A percentile compares a stretch with the other conserved stretches of the same genome.
Evolutionary conservation across 2,113 vertebrate genomes (phyloP).

Genomic region (Prochilodus magdalenae): DNA sequence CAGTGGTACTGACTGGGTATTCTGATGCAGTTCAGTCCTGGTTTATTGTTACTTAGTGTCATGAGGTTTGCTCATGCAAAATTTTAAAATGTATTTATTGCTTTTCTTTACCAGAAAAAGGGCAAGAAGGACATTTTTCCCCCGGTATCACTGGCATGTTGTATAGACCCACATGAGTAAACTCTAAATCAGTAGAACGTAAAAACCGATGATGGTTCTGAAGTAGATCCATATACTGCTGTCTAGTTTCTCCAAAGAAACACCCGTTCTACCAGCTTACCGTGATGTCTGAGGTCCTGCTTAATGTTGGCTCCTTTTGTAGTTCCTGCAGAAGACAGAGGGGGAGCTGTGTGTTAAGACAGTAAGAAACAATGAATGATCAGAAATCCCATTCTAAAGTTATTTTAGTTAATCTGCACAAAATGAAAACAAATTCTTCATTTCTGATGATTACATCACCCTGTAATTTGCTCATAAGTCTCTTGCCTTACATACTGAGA

Average conservation of each 20-base stretch:
- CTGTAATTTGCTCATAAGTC: not conserved
- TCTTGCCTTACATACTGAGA: not conserved
- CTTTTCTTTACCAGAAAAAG: too few relatives aligned
- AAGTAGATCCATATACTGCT: not conserved
- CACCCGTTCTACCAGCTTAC: not conserved
- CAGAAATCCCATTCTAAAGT: not conserved
- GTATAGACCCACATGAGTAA: not conserved
- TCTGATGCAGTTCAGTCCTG: not conserved
- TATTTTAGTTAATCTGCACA: not conserved
- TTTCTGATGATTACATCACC: not conserved
- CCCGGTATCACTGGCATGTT: too few relatives aligned
- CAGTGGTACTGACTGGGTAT: not conserved
- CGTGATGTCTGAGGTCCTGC: not conserved
- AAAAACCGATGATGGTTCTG: not conserved
- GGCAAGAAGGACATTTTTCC: too few relatives aligned
- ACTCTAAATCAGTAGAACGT: not conserved
- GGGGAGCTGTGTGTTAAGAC: constrained; percentile 13
- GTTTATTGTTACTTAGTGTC: not conserved
- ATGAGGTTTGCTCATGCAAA: not conserved
- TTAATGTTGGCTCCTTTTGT: not conserved
- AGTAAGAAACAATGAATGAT: constrained; percentile 9
- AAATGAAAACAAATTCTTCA: too few relatives aligned
- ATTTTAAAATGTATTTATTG: too few relatives aligned
- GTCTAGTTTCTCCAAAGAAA: not conserved
- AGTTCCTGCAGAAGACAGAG: constrained; percentile 16